Base-by-base conservation (phyloP, 1,140 invertebrate species). In the Triops longicaudatus region DNA sequence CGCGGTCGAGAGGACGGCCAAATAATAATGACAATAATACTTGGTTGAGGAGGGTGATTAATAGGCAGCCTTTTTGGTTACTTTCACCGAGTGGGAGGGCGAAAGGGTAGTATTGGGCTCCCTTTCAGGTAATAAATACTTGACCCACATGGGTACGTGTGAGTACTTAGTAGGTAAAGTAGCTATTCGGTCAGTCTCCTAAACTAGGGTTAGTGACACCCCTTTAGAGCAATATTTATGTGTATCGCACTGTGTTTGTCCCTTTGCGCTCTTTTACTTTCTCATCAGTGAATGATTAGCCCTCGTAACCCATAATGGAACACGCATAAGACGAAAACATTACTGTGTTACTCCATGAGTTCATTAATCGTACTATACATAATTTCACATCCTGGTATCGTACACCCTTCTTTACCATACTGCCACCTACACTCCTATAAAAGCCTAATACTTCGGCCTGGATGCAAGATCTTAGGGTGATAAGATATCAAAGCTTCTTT, bases 1-100 rank as follows among this genome's bases (percentile, higher is more conserved):
- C 44, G 14, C 14, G 22, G 22, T n/a, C 14, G 22, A 63, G 22
- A 63, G 50, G 50, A 22, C 17, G 17, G 50, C 50, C 50, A 63
- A 63, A 63, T 63, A 63, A 63, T 14, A 63, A 63, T 63, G 50
- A 63, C 50, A 63, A 63, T 63, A 2, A 63, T 63, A 63, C 50
- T 63, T 63, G 31, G 31, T 37, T 22, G 17, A 63, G 22, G 22
- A 22, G 50, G 50, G 50, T 63, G 50, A 63, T 63, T 63, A 63
- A 63, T 63, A 63, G 14, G 50, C 50, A 37, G 2, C 7, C 31
- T 37, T 37, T 37, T 37, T 7, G 31, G 31, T 37, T 37, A 37
- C 31, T 37, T 37, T 37, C 31, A 37, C 31, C 2, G 31, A 37
- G 7, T 37, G 7, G 31, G 31, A 37, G 31, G 31, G 31, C 31